Percentiles rank a stretch among this genome's conserved stretches.
These are phyloP conservation scores for Apis dorsata DNA, from an alignment of 1,140 invertebrate species.

Conservation along the genomic window DNA sequence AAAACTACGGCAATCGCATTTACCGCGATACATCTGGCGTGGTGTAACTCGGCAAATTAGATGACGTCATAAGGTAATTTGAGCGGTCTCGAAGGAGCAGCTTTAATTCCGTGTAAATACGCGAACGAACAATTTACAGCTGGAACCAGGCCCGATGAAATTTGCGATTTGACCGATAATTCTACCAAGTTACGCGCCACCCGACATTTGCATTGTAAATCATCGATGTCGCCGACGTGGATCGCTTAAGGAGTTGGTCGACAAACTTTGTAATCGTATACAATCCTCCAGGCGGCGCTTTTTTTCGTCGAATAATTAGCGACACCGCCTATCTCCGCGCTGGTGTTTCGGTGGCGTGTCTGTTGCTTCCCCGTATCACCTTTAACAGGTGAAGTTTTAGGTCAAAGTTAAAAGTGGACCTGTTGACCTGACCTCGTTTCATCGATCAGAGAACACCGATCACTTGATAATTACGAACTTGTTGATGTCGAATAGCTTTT, in stretches of 20 bases:
- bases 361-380: not conserved
- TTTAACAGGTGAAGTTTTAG: not conserved
- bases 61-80: conserved; percentile 34
- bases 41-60: conserved; percentile 28
- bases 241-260: conserved; percentile 42
- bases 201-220: conserved; percentile 60
- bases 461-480: conserved; percentile 9
- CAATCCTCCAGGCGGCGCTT: conserved; percentile 31
- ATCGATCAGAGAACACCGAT: conserved; percentile 3
- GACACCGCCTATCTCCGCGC: not conserved
- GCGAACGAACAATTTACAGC: conserved; percentile 45
- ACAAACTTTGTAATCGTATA: conserved; percentile 47
- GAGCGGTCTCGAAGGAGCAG: conserved; percentile 33
- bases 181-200: conserved; percentile 46
- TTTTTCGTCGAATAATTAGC: no score
- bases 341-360: not conserved
- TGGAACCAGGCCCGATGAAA: conserved; percentile 28
- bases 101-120: conserved; percentile 53
- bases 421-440: conserved; percentile 13
- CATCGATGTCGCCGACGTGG: conserved; percentile 29
- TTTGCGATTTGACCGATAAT: conserved; percentile 58
- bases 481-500: no score
- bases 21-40: conserved; percentile 23
- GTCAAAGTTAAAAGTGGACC: conserved; percentile 37
- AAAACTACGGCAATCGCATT: conserved; percentile 12